Conservation (phyloP, 2,888 invertebrate genomes). For the Zonitis immaculata region DNA sequence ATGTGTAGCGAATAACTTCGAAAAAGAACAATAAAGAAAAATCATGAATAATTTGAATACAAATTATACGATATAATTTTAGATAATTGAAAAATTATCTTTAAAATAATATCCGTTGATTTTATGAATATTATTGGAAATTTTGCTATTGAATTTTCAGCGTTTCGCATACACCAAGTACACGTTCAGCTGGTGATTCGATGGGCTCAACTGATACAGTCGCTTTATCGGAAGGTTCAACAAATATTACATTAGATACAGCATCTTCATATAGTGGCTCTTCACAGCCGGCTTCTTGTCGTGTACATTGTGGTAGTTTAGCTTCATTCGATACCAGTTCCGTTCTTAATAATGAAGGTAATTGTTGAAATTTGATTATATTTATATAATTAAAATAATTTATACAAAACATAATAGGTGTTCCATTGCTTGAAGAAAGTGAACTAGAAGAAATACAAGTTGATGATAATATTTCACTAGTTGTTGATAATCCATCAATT, state of each 20-base stretch:
- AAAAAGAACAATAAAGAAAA: neutral
- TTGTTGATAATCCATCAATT: constrained; percentile 43
- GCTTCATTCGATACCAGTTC: constrained; percentile 52
- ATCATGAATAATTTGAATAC: neutral
- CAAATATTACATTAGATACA: constrained; percentile 54
- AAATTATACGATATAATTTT: too few relatives aligned
- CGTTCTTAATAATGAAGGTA: constrained; percentile 54
- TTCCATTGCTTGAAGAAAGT: constrained; percentile 47
- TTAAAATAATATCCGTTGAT: too few relatives aligned
- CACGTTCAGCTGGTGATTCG: constrained; percentile 43
- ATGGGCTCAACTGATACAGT: constrained; percentile 56
- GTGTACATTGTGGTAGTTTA: constrained; percentile 54
- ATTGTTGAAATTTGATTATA: constrained; percentile 7
- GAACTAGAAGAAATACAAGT: constrained; percentile 45
- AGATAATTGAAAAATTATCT: too few relatives aligned
- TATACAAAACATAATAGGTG: constrained; percentile 32
- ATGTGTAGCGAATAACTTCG: constrained; percentile 15
- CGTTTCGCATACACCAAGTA: constrained; percentile 47
- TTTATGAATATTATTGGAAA: neutral
- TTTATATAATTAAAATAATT: neutral
- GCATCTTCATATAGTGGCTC: constrained; percentile 49
- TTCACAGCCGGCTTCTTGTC: constrained; percentile 52
- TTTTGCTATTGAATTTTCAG: constrained; percentile 30
- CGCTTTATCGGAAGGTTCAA: constrained; percentile 53
- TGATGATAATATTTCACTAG: constrained; percentile 38